These are phyloP conservation scores for Pan troglodytes DNA, from an alignment of 2,113 vertebrate species.

Conservation along the genomic window NHGRI_mPanTro3-v2.1_pri NC_072398.2:57474001-57474500, in stretches of 20 bases:
- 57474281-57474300: background rate
- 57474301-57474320: background rate
- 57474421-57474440: background rate
- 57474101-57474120: background rate
- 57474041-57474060: background rate
- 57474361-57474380: background rate
- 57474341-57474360: background rate
- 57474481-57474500: background rate
- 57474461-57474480: background rate
- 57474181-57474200: background rate
- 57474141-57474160: background rate
- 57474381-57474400: background rate
- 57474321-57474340: accelerated
- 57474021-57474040: background rate
- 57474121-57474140: background rate
- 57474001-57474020: background rate
- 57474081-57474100: background rate
- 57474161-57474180: background rate
- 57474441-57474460: background rate
- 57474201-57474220: background rate
- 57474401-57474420: background rate
- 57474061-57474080: background rate
- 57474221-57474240: background rate
- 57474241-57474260: background rate
- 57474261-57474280: background rate